Percentiles rank a stretch among this genome's conserved stretches.
Evolutionary conservation across 2,113 vertebrate genomes (phyloP).

Genomic region (Coptodon bakossiorum): DNA sequence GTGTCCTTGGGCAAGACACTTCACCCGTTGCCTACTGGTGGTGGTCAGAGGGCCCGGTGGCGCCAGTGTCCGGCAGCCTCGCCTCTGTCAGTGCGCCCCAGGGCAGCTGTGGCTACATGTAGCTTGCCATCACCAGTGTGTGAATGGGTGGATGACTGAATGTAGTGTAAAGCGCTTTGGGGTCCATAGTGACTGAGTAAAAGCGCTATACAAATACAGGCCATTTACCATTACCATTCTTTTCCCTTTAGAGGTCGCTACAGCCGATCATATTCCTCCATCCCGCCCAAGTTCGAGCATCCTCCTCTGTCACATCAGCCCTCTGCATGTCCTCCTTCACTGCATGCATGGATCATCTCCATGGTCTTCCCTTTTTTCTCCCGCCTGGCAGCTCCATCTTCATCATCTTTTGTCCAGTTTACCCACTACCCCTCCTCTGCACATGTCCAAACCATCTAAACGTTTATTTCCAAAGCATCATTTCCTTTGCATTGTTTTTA

Average conservation of each 20-base stretch:
- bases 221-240: too few relatives aligned
- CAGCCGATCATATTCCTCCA: background rate
- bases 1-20: background rate
- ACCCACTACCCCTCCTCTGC: background rate
- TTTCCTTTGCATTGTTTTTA: background rate
- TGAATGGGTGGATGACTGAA: background rate
- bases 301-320: background rate
- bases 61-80: background rate
- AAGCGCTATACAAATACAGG: too few relatives aligned
- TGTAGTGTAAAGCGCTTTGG: background rate
- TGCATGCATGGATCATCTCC: background rate
- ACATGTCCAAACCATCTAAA: background rate
- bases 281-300: background rate
- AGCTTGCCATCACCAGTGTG: background rate
- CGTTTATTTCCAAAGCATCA: background rate
- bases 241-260: background rate
- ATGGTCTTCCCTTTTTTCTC: background rate
- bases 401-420: background rate
- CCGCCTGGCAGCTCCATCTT: background rate
- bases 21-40: background rate
- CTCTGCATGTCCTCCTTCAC: background rate
- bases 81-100: background rate
- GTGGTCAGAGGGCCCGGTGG: background rate
- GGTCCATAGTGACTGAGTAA: too few relatives aligned
- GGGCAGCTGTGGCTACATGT: background rate